These are phyloP conservation scores for Pseudococcus longispinus DNA, from an alignment of 2,888 invertebrate genomes.

Conservation along the genomic window DNA sequence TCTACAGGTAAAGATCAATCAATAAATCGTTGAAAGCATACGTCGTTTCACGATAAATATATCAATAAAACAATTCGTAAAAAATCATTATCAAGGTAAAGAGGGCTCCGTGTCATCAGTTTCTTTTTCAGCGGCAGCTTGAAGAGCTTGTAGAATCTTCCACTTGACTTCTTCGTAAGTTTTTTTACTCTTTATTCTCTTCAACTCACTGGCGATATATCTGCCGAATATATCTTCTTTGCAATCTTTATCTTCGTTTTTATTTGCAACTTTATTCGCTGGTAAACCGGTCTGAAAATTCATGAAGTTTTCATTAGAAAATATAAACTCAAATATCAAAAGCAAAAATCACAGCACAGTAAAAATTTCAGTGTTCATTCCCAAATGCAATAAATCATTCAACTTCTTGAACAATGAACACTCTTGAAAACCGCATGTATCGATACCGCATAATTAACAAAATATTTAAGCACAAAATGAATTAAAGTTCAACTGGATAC, in stretches of 20 bases:
- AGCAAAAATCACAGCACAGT: neutral
- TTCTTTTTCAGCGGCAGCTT: conserved; percentile 51
- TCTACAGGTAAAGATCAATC: neutral
- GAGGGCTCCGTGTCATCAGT: conserved; percentile 35
- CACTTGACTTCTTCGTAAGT: conserved; percentile 52
- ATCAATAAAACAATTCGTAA: neutral
- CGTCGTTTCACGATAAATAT: neutral
- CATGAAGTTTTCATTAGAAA: neutral
- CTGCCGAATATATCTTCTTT: conserved; percentile 53
- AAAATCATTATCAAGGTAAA: neutral
- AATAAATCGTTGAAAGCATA: neutral
- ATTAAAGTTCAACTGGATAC: conserved; percentile 39
- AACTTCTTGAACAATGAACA: too few relatives aligned
- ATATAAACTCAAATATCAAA: neutral
- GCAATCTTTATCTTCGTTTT: neutral
- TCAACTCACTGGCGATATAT: conserved; percentile 47
- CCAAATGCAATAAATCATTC: neutral
- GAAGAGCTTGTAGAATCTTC: conserved; percentile 51
- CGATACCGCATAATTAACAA: neutral
- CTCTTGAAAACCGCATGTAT: conserved; percentile 42
- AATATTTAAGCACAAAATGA: conserved; percentile 17
- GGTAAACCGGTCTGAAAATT: neutral
- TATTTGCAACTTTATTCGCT: neutral
- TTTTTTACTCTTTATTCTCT: conserved; percentile 53
- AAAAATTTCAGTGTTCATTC: neutral